phyloP scores from a whole-genome alignment of 2,113 vertebrate species.

The Megaceryle maxima region DNA sequence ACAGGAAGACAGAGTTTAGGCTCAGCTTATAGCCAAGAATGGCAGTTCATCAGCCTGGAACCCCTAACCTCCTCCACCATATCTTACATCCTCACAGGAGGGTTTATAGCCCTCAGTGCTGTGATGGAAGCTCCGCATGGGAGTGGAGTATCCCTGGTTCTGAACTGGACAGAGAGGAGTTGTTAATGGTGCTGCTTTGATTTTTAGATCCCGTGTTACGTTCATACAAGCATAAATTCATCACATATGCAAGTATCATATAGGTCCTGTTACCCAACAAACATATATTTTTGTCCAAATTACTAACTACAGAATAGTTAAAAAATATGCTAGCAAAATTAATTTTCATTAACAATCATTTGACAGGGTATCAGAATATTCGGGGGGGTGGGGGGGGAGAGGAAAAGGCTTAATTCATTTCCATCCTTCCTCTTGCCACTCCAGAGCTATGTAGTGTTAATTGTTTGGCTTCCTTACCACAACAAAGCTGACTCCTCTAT shows the following conservation, averaged over 20 bases:
- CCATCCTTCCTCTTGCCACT: background rate
- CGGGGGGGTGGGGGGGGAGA: background rate
- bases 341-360: background rate
- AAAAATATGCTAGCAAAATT: background rate
- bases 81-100: fast-evolving
- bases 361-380: background rate
- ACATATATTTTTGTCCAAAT: background rate
- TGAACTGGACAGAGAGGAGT: background rate
- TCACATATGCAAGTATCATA: background rate
- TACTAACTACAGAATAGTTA: background rate
- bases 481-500: background rate
- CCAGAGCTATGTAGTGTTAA: background rate
- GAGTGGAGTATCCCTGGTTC: background rate
- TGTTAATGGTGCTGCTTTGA: background rate
- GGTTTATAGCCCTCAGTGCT: background rate
- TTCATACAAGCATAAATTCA: background rate
- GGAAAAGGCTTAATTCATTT: background rate
- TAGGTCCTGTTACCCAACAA: background rate
- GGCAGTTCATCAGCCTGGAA: background rate
- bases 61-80: background rate
- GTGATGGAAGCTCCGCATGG: fast-evolving
- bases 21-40: background rate
- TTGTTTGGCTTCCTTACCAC: background rate
- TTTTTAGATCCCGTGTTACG: background rate
- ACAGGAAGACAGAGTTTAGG: background rate